Evolutionary conservation across 2,888 invertebrate genomes (phyloP).

Genomic region (Punctoribates punctum): DNA sequence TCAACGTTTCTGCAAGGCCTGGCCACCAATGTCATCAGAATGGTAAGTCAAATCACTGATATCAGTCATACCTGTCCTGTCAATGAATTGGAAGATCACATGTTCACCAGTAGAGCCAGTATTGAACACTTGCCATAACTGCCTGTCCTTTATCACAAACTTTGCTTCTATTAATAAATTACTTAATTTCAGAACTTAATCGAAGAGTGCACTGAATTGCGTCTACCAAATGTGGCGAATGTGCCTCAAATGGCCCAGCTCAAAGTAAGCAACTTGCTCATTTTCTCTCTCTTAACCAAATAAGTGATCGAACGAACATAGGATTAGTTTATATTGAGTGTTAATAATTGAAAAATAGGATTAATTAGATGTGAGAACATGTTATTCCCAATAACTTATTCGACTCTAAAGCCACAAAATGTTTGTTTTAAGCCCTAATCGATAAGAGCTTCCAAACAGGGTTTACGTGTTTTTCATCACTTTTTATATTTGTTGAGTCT

Average conservation of each 20-base stretch:
- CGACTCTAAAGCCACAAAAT: background rate
- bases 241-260: slow-evolving; percentile 43
- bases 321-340: no score
- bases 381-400: no score
- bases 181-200: slow-evolving; percentile 43
- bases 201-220: slow-evolving; percentile 42
- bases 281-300: no score
- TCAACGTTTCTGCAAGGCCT: slow-evolving; percentile 8
- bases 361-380: no score
- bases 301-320: no score
- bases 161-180: slow-evolving; percentile 2
- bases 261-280: slow-evolving; percentile 39
- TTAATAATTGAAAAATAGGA: no score
- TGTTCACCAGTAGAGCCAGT: no score
- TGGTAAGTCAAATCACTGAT: background rate
- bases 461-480: background rate
- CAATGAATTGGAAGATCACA: background rate
- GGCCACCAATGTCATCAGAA: slow-evolving; percentile 14
- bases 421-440: background rate
- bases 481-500: background rate
- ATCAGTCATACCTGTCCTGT: background rate
- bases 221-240: slow-evolving; percentile 40
- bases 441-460: background rate
- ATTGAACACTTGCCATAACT: background rate
- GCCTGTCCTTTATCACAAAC: background rate